Evolutionary conservation across 2,113 vertebrate species (phyloP), one percentile per base, ranked within the genome.

Genomic region (Synchiropus splendidus): DNA sequence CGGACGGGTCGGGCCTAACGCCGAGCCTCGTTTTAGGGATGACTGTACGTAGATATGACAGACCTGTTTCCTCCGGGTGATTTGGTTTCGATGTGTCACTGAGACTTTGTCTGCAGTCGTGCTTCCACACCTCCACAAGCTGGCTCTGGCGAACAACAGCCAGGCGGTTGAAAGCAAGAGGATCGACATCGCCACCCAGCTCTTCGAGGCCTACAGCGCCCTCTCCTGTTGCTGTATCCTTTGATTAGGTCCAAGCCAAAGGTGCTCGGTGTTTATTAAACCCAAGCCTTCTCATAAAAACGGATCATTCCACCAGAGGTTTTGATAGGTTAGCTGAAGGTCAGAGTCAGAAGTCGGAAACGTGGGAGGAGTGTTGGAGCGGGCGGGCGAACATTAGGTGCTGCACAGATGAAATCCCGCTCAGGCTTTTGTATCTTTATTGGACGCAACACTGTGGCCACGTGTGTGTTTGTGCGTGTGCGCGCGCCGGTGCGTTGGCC

Each of bases 181-280:
- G 74, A 83, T 97, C 55, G 95, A 98, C 64, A 87, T 99, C 1
- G 93, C 95, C 14, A 92, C 87, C 6, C 92, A 97, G 74, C 86
- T 99, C 61, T 99, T 99, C 57, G 94, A 99, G 78, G 90, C 95
- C 70, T 99, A 97, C 83, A 98, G 94, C 52, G 95, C 95, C 54
- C 90, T 99, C 50, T 98, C 94, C 80, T 99, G 95, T 77, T 99
- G 95, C 61, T 99, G 94, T 99, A 99, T 99, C 95, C 91, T 95
- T 89, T 45, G 9, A 12, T 33, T 16, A 10, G 8, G 21, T 27
- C 21, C 4, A 8, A 8, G 4, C 21, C 8, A 27, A 27, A 27
- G 21, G 21, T 27, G 21, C 21, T 27, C 8, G 21, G n/a, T n/a
- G n/a, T n/a, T n/a, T n/a, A 27, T 27, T 27, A 27, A 27, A 27